Evolutionary conservation across 2,888 invertebrate species (phyloP).

Genomic region (Calephelis perditalis): DNA sequence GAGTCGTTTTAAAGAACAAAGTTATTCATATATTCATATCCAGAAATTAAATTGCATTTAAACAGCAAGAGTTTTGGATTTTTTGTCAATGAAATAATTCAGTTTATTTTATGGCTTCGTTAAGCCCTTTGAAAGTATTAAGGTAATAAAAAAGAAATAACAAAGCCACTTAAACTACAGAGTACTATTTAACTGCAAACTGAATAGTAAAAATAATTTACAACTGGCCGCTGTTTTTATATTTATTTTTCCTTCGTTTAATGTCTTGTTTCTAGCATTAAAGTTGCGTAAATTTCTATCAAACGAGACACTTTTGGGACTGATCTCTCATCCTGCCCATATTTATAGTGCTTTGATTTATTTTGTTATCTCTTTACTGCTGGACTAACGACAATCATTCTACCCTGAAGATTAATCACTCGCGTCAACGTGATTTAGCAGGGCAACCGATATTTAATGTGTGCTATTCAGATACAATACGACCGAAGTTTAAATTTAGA

Average conservation of each 20-base stretch:
- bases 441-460: slow-evolving; percentile 75
- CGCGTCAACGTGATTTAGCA: slow-evolving; percentile 74
- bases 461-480: slow-evolving; percentile 67
- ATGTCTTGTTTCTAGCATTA: slow-evolving; percentile 59
- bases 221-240: slow-evolving; percentile 56
- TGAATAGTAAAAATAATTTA: slow-evolving; percentile 67
- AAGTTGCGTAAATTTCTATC: slow-evolving; percentile 66
- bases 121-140: slow-evolving; percentile 14
- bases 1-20: neutral
- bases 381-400: slow-evolving; percentile 73
- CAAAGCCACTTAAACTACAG: slow-evolving; percentile 39
- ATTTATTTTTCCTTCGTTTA: slow-evolving; percentile 61
- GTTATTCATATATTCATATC: neutral
- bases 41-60: slow-evolving; percentile 5
- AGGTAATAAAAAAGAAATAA: slow-evolving; percentile 21
- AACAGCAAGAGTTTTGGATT: slow-evolving; percentile 4
- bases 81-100: neutral
- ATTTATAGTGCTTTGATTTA: slow-evolving; percentile 76
- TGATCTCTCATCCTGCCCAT: slow-evolving; percentile 68
- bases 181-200: slow-evolving; percentile 42
- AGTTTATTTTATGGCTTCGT: slow-evolving; percentile 17
- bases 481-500: slow-evolving; percentile 65
- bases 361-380: slow-evolving; percentile 77
- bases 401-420: slow-evolving; percentile 73
- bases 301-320: slow-evolving; percentile 61